phyloP scores from a whole-genome alignment of 2,888 invertebrate species.

The Conus canariensis region DNA sequence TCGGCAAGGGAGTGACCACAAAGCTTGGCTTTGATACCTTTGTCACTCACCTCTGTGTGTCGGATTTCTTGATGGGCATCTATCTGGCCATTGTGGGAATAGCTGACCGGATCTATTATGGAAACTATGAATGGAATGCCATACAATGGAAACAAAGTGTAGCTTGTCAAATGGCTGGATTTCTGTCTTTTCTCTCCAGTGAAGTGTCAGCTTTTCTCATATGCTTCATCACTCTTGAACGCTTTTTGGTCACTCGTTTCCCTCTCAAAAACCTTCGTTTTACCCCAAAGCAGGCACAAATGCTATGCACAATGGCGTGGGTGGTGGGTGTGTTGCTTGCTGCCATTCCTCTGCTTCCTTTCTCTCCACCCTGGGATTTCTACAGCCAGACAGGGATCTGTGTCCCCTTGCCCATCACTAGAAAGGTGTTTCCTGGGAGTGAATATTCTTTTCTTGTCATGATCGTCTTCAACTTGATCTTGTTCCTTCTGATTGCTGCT shows the following conservation, averaged over 20 bases:
- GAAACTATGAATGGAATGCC: constrained; percentile 60
- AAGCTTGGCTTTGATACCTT: constrained; percentile 37
- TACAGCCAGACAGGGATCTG: constrained; percentile 72
- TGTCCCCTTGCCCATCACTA: constrained; percentile 74
- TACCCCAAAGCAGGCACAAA: constrained; percentile 58
- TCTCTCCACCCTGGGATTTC: constrained; percentile 63
- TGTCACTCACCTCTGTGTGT: constrained; percentile 47
- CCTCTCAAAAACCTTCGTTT: constrained; percentile 76
- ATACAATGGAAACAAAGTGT: constrained; percentile 57
- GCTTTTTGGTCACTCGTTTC: constrained; percentile 83
- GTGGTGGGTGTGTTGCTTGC: constrained; percentile 64
- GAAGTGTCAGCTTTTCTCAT: constrained; percentile 84
- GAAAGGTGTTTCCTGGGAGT: constrained; percentile 73
- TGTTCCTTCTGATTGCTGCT: constrained; percentile 70
- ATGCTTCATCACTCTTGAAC: constrained; percentile 83
- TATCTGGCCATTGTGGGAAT: constrained; percentile 58
- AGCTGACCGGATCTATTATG: constrained; percentile 59
- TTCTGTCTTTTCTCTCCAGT: constrained; percentile 78
- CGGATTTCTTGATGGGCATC: constrained; percentile 58
- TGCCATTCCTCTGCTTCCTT: constrained; percentile 68
- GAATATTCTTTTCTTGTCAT: constrained; percentile 75
- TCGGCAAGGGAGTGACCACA: not conserved
- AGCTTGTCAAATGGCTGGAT: constrained; percentile 59
- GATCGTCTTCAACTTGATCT: constrained; percentile 70
- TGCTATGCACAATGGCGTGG: constrained; percentile 64